A percentile compares a stretch with the other conserved stretches of the same genome.
These are phyloP conservation scores for Calyptommatus sinebrachiatus DNA, from an alignment of 2,113 vertebrate species.

Conservation along the genomic window DNA sequence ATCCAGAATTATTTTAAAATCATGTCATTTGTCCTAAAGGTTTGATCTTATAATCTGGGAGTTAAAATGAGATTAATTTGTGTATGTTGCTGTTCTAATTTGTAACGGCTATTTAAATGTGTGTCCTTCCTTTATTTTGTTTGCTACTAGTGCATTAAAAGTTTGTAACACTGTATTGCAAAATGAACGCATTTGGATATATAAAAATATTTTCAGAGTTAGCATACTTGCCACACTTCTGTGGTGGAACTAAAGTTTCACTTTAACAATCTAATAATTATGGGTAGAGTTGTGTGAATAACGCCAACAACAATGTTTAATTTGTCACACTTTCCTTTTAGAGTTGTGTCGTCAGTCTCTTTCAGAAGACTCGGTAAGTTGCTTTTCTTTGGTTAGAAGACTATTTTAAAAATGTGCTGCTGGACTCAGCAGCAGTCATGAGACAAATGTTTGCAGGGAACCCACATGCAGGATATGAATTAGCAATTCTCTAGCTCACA, in stretches of 20 bases:
- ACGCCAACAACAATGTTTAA: background rate
- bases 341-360: slow-evolving; percentile 88
- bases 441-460: too few species aligned
- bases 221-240: background rate
- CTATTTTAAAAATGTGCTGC: too few species aligned
- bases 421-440: background rate
- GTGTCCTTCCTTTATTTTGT: background rate
- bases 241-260: background rate
- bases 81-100: too few species aligned
- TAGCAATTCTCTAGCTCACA: too few species aligned
- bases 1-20: too few species aligned
- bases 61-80: too few species aligned
- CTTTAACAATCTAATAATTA: background rate
- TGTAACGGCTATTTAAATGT: too few species aligned
- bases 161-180: background rate
- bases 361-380: slow-evolving; percentile 92
- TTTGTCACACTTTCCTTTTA: slow-evolving; percentile 58
- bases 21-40: too few species aligned
- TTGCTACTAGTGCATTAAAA: background rate
- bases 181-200: background rate
- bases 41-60: too few species aligned
- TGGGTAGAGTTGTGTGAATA: rapidly evolving
- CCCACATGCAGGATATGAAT: too few species aligned
- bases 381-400: background rate
- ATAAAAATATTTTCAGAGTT: background rate